These are phyloP conservation scores for Amorpha juglandis DNA, from an alignment of 2,888 invertebrate species.

Conservation along the genomic window DNA sequence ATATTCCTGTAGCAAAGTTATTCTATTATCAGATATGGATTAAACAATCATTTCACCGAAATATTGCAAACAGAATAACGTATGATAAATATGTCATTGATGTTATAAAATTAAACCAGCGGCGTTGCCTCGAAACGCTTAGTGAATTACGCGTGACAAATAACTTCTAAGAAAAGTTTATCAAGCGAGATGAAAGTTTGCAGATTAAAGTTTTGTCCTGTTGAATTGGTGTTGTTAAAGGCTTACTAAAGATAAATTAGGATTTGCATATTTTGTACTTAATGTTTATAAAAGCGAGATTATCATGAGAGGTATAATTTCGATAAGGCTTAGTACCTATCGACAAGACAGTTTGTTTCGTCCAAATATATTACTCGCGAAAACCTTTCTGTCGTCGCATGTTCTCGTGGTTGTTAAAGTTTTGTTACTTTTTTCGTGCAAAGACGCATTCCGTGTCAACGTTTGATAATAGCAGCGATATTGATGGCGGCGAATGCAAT, in stretches of 20 bases:
- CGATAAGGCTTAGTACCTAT: constrained; percentile 9
- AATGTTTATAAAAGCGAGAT: constrained; percentile 21
- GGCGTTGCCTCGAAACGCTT: not conserved
- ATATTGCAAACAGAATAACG: not conserved
- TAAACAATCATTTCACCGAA: not conserved
- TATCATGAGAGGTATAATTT: constrained; percentile 6
- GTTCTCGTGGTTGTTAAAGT: constrained; percentile 4
- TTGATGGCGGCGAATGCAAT: not conserved
- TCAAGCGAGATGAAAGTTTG: constrained; percentile 57
- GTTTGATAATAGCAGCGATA: constrained; percentile 16
- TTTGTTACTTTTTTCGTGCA: constrained; percentile 10
- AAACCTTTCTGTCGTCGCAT: not conserved
- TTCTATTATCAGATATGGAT: not conserved
- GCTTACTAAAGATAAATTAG: constrained; percentile 53
- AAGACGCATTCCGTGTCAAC: constrained; percentile 13
- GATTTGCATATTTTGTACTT: constrained; percentile 56
- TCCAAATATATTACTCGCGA: not conserved
- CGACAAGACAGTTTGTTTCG: constrained; percentile 1
- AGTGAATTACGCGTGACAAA: constrained; percentile 6
- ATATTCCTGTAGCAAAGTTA: too few relatives aligned
- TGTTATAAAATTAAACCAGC: not conserved
- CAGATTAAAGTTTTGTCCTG: constrained; percentile 51
- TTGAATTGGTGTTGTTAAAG: constrained; percentile 53
- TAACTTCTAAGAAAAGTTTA: constrained; percentile 35
- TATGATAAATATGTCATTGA: not conserved